Percentiles rank a stretch among this genome's conserved stretches.
phyloP scores from a whole-genome alignment of 2,797 vertebrate species.

The Uromys caudimaculatus region DNA sequence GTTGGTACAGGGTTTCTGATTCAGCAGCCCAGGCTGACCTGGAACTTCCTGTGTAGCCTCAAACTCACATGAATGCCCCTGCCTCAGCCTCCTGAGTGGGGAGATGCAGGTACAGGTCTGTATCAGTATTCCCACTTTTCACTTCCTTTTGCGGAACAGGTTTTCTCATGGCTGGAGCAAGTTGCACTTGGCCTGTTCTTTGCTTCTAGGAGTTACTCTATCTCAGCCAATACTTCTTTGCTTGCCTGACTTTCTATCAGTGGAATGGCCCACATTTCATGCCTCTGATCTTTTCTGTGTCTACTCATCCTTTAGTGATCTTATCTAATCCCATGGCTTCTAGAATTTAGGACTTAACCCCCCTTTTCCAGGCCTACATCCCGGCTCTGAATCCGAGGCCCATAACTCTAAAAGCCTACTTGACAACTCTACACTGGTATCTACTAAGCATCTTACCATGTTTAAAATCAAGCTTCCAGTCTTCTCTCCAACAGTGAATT shows the following conservation, averaged over 20 bases:
- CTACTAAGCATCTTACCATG: background rate
- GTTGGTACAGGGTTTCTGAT: background rate
- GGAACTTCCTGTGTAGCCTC: background rate
- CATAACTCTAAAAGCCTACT: background rate
- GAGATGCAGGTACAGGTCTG: background rate
- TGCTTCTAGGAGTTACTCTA: background rate
- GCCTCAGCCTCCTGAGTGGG: background rate
- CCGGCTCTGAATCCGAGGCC: background rate
- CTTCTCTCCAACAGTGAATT: background rate
- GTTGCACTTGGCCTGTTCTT: background rate
- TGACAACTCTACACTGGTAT: background rate
- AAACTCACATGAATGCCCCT: background rate
- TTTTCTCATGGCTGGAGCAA: background rate
- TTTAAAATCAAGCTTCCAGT: background rate
- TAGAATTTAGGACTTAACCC: background rate
- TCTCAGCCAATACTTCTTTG: background rate
- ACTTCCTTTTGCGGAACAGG: background rate
- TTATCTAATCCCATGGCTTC: constrained; percentile 3
- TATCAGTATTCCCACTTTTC: background rate
- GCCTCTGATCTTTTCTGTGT: background rate
- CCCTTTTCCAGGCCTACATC: background rate
- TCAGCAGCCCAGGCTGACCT: background rate
- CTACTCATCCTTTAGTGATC: background rate
- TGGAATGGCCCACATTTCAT: background rate
- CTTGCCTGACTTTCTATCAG: background rate